A percentile compares a stretch with the other conserved stretches of the same genome.
Evolutionary conservation across 2,797 vertebrate species (phyloP).

Genomic region (Pagetopsis macropterus): DNA sequence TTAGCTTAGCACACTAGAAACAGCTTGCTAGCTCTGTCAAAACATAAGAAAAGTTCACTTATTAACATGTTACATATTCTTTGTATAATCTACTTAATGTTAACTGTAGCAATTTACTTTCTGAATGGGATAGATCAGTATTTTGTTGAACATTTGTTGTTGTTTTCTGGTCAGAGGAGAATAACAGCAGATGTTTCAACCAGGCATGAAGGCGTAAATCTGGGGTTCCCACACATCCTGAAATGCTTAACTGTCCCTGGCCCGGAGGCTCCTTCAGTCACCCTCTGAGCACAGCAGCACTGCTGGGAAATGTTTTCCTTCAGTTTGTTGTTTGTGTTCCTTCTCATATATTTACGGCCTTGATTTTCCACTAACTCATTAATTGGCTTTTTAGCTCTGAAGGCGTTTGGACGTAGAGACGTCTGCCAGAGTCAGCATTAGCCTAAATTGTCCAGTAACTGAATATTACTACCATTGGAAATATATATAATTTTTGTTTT

Average conservation of each 20-base stretch:
- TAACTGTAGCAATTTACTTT: too few species aligned
- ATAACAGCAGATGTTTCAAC: slow-evolving; percentile 28
- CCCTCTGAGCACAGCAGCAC: slow-evolving; percentile 38
- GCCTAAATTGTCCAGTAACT: slow-evolving; percentile 17
- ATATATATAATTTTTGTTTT: slow-evolving; percentile 26
- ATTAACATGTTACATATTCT: too few species aligned
- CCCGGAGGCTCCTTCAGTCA: slow-evolving; percentile 51
- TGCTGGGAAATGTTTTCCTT: slow-evolving; percentile 52
- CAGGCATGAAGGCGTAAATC: slow-evolving; percentile 14
- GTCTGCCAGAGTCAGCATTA: slow-evolving; percentile 17
- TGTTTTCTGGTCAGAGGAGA: slow-evolving; percentile 23
- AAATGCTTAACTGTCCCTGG: slow-evolving; percentile 25
- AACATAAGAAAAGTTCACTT: too few species aligned
- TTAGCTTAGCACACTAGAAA: neutral
- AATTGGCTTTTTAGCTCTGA: slow-evolving; percentile 41
- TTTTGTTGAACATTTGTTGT: slow-evolving; percentile 12
- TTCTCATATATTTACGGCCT: slow-evolving; percentile 48
- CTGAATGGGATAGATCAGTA: neutral
- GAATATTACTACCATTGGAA: slow-evolving; percentile 25
- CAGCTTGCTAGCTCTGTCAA: too few species aligned
- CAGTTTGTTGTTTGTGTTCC: slow-evolving; percentile 46
- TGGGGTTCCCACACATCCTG: slow-evolving; percentile 46
- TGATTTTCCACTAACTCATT: slow-evolving; percentile 59
- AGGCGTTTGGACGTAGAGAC: slow-evolving; percentile 2
- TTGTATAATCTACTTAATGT: too few species aligned